Percentiles rank a stretch among this genome's conserved stretches.
phyloP scores from a whole-genome alignment of 2,113 vertebrate genomes.

The Crotalus viridis region DNA sequence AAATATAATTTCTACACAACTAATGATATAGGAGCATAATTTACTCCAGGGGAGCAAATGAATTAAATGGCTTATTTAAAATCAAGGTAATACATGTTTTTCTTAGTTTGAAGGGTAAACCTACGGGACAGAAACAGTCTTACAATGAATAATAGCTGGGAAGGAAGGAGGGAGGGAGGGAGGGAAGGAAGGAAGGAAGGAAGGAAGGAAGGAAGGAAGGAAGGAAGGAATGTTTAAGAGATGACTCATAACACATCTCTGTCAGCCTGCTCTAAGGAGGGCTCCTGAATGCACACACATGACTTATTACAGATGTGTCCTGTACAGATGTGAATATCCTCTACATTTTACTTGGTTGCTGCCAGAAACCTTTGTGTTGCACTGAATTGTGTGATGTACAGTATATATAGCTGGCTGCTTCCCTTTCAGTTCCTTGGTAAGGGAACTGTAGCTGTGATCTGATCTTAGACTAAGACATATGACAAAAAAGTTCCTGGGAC shows the following conservation, averaged over 20 bases:
- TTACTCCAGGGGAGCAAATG: too few relatives aligned
- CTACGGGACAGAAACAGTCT: background rate
- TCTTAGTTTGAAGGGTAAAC: background rate
- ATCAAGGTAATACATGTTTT: background rate
- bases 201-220: background rate
- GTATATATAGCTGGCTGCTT: background rate
- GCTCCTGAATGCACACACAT: background rate
- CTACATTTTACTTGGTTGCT: background rate
- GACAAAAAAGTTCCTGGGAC: constrained; percentile 17
- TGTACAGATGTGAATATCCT: background rate
- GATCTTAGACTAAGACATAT: constrained; percentile 1
- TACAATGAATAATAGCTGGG: background rate
- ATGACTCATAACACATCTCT: background rate
- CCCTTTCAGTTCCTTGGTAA: background rate
- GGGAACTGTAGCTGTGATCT: background rate
- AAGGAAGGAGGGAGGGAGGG: too few relatives aligned
- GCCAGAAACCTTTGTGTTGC: background rate
- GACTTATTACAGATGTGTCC: background rate
- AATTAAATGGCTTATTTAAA: background rate
- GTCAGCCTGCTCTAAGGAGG: background rate
- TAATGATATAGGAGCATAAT: background rate
- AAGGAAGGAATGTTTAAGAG: background rate
- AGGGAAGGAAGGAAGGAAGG: background rate
- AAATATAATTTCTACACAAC: background rate
- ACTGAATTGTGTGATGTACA: background rate